A percentile compares a stretch with the other conserved stretches of the same genome.
Conservation (phyloP, 2,113 vertebrate species). For the Colius striatus region DNA sequence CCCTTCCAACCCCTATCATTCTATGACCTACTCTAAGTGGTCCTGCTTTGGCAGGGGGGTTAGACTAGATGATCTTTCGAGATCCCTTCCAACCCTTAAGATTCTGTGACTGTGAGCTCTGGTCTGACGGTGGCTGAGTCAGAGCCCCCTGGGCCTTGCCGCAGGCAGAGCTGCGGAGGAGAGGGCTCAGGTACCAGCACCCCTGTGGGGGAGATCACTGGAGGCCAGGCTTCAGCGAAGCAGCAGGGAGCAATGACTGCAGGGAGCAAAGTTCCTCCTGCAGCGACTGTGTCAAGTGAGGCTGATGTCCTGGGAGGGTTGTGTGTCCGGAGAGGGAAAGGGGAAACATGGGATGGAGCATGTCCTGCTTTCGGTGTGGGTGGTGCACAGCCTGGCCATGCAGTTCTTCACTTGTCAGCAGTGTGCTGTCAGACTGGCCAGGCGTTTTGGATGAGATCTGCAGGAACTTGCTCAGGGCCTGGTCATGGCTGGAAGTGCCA, state of each 20-base stretch:
- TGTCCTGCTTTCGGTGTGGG: rapidly evolving
- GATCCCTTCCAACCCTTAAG: too few relatives aligned
- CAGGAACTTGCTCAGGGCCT: rapidly evolving
- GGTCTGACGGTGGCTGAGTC: too few relatives aligned
- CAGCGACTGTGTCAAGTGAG: rapidly evolving
- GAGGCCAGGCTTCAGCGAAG: not conserved
- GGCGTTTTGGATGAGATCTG: rapidly evolving
- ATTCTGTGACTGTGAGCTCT: too few relatives aligned
- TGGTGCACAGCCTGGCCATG: rapidly evolving
- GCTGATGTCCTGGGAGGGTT: not conserved
- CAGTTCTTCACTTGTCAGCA: rapidly evolving
- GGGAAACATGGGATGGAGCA: rapidly evolving
- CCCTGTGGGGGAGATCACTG: not conserved
- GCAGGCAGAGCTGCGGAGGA: not conserved
- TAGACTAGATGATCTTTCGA: too few relatives aligned
- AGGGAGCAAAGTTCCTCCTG: rapidly evolving
- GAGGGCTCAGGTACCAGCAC: not conserved
- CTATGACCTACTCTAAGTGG: too few relatives aligned
- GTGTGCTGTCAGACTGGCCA: rapidly evolving
- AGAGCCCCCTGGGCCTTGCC: not conserved
- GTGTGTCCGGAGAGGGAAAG: not conserved
- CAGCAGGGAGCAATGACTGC: not conserved
- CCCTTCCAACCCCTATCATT: too few relatives aligned
- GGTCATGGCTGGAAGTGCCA: rapidly evolving
- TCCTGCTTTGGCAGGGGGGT: too few relatives aligned